Evolutionary conservation across 2,888 invertebrate genomes (phyloP), one percentile per base, ranked within the genome.

Genomic region (Meta bourneti): DNA sequence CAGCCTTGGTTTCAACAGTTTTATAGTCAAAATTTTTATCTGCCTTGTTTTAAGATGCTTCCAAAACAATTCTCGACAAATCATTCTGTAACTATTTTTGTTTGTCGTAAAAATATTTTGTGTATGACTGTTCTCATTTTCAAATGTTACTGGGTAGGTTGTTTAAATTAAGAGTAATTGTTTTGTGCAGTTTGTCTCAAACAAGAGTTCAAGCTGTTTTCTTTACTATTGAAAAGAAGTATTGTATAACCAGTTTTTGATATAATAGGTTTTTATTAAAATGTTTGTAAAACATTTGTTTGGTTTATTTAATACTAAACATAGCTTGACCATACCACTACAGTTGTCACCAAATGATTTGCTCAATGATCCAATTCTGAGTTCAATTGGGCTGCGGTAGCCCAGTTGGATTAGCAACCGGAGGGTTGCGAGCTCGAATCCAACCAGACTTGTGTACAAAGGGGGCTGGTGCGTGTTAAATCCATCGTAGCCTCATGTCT

Each of bases 261-360:
- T 87, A 71, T 71, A 20, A 74, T 83, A 83, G 54, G 70, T 72
- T 83, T 83, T 83, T 83, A 83, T 83, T 83, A 83, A 83, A 83
- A 83, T 83, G 83, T 83, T 83, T 83, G 34, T 20, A 74, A 83
- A 51, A 52, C 8, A 34, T 34, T 34, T 34, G 34, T 34, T 34
- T 34, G 1, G 34, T 34, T 34, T 34, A 34, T 34, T 34, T 34
- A 2, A 34, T 34, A 34, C 34, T 34, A 34, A 34, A 34, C 34
- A 34, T 34, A 34, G 34, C n/a, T n/a, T n/a, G n/a, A n/a, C n/a
- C n/a, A n/a, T n/a, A n/a, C 34, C 34, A 34, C 34, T 2, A 34
- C 4, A 34, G 34, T 34, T 34, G 34, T 1, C 34, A 34, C 4
- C 34, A 34, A 34, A 34, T 34, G 34, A 34, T 34, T 34, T 1